These are phyloP conservation scores for Phalloptychus januarius DNA, from an alignment of 2,797 vertebrate genomes.

Conservation along the genomic window DNA sequence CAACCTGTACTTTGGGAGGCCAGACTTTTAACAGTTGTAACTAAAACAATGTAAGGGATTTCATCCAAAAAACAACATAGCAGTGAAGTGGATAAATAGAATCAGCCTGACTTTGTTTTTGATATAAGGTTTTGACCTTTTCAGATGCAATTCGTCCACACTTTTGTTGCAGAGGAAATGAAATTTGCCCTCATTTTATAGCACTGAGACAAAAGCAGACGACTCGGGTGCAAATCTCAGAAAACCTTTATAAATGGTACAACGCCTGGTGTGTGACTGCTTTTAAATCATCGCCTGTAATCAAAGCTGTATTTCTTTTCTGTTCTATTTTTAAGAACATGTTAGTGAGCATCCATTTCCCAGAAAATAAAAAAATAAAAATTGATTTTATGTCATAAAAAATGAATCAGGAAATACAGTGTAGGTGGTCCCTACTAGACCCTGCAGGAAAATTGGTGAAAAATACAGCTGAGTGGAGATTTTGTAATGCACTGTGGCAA, in stretches of 20 bases:
- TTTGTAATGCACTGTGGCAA: conserved; percentile 35
- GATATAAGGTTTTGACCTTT: conserved; percentile 13
- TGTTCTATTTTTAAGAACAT: conserved; percentile 46
- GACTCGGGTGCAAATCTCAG: conserved; percentile 1
- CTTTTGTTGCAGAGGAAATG: background rate
- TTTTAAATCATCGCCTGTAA: conserved; percentile 18
- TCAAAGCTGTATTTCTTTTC: conserved; percentile 19
- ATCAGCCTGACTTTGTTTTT: background rate
- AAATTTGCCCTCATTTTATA: background rate
- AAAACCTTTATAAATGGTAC: background rate
- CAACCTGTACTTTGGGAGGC: background rate
- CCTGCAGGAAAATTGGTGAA: conserved; percentile 39
- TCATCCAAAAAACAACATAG: background rate
- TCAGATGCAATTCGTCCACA: conserved; percentile 5
- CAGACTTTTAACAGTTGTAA: background rate
- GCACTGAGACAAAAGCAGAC: background rate
- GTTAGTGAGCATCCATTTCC: conserved; percentile 36
- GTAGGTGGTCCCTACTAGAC: conserved; percentile 31
- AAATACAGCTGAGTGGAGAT: conserved; percentile 39
- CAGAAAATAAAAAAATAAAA: conserved; percentile 62
- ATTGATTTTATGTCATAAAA: conserved; percentile 72
- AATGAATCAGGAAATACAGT: conserved; percentile 47
- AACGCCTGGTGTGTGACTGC: background rate
- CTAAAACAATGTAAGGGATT: background rate
- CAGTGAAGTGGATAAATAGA: background rate